Base-by-base conservation (phyloP, 2,797 vertebrate species). In the Merluccius polli region DNA sequence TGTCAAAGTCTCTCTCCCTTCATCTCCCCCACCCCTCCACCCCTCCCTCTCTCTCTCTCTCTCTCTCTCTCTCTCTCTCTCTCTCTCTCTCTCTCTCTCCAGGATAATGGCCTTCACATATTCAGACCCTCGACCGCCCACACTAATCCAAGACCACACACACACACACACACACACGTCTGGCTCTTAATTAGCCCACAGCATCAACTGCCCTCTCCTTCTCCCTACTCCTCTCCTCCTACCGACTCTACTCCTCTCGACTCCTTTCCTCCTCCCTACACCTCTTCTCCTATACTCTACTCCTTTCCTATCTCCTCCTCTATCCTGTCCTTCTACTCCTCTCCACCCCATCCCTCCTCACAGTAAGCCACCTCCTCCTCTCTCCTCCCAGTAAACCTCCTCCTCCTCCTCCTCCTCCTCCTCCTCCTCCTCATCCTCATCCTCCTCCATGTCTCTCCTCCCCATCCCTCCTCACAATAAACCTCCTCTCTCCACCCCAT, bases 71-170 rank as follows among this genome's bases (percentile, higher is more conserved):
- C 31, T 33, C 65, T 68, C 65, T 29, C 65, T 65, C 59, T 18
- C n/a, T 65, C 59, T 65, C 59, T 67, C 63, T 67, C 24, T 27
- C 31, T 65, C 24, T 33, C 18, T 35, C 70, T 52, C 24, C 30
- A 70, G 16, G 68, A 70, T 76, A 75, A 79, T 68, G 1, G 73
- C 70, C 59, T 72, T 10, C 24, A 72, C 68, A 38, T 71, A 72
- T 71, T 33, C 78, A 31, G 67, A 76, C 68, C 48, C 73, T 52
- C 44, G 44, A 38, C 41, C 35, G 16, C 76, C 48, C 70, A 63
- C 76, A 52, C 59, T 24, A 38, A 52, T 32, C 12, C 68, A 30
- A 24, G 65, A 30, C 30, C 68, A 31, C 31, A 31, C 68, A 70
- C 29, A 70, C 31, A 52, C 44, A 48, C 16, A 48, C 41, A 48